Evolutionary conservation across 1,140 invertebrate species (phyloP).

Genomic region (Lycorma delicatula): DNA sequence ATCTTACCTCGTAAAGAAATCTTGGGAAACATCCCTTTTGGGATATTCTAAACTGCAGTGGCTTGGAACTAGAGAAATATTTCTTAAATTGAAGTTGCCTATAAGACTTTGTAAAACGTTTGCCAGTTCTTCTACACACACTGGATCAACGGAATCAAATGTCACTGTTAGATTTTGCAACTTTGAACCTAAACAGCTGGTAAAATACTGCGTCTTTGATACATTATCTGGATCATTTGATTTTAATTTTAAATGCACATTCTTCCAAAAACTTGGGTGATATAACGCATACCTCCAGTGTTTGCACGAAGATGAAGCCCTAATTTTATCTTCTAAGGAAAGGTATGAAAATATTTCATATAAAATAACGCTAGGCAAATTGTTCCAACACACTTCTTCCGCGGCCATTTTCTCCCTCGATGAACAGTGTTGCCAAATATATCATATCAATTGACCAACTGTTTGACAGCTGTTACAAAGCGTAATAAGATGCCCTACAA

Average conservation of each 20-base stretch:
- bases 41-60: slow-evolving; percentile 35
- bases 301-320: slow-evolving; percentile 49
- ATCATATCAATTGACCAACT: no score
- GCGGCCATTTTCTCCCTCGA: slow-evolving; percentile 30
- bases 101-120: slow-evolving; percentile 27
- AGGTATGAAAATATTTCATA: slow-evolving; percentile 53
- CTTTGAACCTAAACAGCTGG: slow-evolving; percentile 40
- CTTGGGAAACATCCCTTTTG: no score
- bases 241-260: slow-evolving; percentile 18
- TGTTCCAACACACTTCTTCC: slow-evolving; percentile 39
- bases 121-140: slow-evolving; percentile 35
- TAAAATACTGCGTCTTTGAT: slow-evolving; percentile 34
- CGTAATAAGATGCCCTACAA: no score
- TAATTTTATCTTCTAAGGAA: slow-evolving; percentile 44
- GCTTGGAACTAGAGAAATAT: slow-evolving; percentile 36
- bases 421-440: no score
- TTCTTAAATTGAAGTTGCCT: slow-evolving; percentile 34
- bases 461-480: no score
- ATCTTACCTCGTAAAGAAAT: no score
- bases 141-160: slow-evolving; percentile 38
- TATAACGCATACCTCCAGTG: slow-evolving; percentile 52
- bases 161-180: slow-evolving; percentile 37
- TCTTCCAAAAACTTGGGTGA: slow-evolving; percentile 50
- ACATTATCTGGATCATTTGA: slow-evolving; percentile 6
- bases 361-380: slow-evolving; percentile 51